phyloP scores from a whole-genome alignment of 1,140 invertebrate species.

The Venustaconcha ellipsiformis region DNA sequence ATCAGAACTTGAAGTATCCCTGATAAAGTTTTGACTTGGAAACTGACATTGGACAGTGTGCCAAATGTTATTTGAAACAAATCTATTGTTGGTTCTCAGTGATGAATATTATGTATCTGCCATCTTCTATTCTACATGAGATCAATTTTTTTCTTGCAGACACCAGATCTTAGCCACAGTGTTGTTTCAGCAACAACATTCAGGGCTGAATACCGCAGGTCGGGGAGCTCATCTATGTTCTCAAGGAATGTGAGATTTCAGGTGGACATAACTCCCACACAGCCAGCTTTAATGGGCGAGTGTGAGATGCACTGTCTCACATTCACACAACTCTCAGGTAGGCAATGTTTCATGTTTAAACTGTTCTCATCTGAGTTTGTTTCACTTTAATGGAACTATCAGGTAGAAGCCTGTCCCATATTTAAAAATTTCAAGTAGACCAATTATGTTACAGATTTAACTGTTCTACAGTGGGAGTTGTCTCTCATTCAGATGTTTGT shows the following conservation, averaged over 20 bases:
- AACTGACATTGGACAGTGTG: background rate
- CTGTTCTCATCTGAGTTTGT: no score
- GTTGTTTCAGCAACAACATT: conserved; percentile 99
- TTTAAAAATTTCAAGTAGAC: conserved; percentile 94
- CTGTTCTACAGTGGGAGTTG: no score
- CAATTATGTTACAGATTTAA: conserved; percentile 6
- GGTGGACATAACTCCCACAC: conserved; percentile 75
- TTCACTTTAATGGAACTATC: no score
- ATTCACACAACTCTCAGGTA: conserved; percentile 95
- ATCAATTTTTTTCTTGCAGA: conserved; percentile 74
- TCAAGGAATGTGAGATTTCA: conserved; percentile 96
- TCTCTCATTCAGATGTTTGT: no score
- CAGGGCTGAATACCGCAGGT: conserved; percentile 94
- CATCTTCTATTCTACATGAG: background rate
- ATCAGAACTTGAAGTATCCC: no score
- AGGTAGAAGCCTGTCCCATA: conserved; percentile 79
- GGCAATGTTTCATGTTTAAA: conserved; percentile 43
- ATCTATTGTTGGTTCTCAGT: no score
- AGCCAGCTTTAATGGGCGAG: conserved; percentile 52
- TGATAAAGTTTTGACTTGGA: no score
- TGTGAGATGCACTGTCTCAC: conserved; percentile 94
- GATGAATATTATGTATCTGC: no score
- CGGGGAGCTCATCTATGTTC: conserved; percentile 94
- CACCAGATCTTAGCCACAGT: conserved; percentile 97
- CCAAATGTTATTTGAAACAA: background rate